These are phyloP conservation scores for Odontomachus brunneus DNA, from an alignment of 1,140 invertebrate species.

Conservation along the genomic window DNA sequence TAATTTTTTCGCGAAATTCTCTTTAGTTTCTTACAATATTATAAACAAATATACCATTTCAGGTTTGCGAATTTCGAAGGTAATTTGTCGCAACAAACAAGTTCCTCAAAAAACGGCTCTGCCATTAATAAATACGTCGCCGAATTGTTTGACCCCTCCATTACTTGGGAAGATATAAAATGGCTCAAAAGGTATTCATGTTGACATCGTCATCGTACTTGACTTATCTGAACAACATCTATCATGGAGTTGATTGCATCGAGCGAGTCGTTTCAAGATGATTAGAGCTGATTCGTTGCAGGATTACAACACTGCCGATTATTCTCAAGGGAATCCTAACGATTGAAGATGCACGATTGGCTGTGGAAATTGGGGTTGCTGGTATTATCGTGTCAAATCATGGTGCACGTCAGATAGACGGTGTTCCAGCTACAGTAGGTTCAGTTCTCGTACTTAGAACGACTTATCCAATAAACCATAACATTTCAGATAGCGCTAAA, in stretches of 20 bases:
- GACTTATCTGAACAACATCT: conserved; percentile 39
- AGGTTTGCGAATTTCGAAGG: conserved; percentile 91
- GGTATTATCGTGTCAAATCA: conserved; percentile 97
- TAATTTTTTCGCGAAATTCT: too few species aligned
- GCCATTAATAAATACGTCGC: conserved; percentile 92
- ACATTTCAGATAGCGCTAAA: too few species aligned
- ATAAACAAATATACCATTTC: conserved; percentile 54
- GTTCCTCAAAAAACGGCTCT: conserved; percentile 86
- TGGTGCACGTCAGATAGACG: conserved; percentile 95
- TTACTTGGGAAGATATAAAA: conserved; percentile 93
- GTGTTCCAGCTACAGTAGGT: conserved; percentile 91
- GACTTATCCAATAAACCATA: too few species aligned
- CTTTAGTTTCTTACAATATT: too few species aligned
- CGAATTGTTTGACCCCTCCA: conserved; percentile 90
- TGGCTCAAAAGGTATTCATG: conserved; percentile 91
- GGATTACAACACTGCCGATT: conserved; percentile 92
- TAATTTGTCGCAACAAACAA: conserved; percentile 86
- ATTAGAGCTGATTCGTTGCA: conserved; percentile 76
- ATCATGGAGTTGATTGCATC: background rate
- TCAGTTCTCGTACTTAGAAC: conserved; percentile 30
- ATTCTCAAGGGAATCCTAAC: conserved; percentile 96
- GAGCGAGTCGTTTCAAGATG: background rate
- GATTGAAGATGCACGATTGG: conserved; percentile 93
- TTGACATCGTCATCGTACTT: conserved; percentile 6
- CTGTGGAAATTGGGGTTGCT: conserved; percentile 89